Base-by-base conservation (phyloP, 2,113 vertebrate genomes). In the Hydropotes inermis region DNA sequence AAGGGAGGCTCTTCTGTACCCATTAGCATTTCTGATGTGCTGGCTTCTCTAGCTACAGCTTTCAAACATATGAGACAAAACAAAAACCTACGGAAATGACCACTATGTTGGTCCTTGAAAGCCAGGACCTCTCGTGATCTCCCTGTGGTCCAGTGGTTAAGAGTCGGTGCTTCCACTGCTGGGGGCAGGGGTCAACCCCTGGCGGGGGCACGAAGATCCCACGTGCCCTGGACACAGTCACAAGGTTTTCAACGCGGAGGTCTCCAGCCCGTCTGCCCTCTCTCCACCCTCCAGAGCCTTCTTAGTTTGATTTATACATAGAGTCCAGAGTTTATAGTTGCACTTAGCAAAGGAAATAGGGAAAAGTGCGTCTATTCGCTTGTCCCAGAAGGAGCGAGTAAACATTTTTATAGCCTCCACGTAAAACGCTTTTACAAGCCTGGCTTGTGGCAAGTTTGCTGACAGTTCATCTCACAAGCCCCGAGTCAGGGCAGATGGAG, bases 161-260 rank as follows among this genome's bases (percentile, higher is more conserved):
- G 39, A 76, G 1, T 27, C 39, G 14, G 70, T 2, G 70, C 39
- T 43, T 2, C 39, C 70, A 43, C 12, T 43, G 39, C 12, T 7
- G 70, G 70, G 36, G 23, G 39, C 6, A 0, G 13, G 39, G 36
- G 23, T 4, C 39, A 43, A 0, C 6, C 70, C 70, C 23, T 27
- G 70, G 36, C 39, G 14, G 70, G 70, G 36, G 12, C 3, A 0
- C 12, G 14, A 14, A 14, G 11, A 43, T 15, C 70, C 70, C 39
- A 43, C 70, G 13, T 2, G 39, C 23, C 23, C 36, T 43, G 70
- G 12, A 43, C 70, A 43, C 23, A 43, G 36, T 6, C 70, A 43
- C 13, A 27, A 23, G n/a, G n/a, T 6, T 23, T 23, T 70, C 12
- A 14, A 3, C 23, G 27, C 61, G 5, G 12, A 47, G 61, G 45